Base-by-base conservation (phyloP, 1,140 invertebrate genomes). In the Drosophila varians region DNA sequence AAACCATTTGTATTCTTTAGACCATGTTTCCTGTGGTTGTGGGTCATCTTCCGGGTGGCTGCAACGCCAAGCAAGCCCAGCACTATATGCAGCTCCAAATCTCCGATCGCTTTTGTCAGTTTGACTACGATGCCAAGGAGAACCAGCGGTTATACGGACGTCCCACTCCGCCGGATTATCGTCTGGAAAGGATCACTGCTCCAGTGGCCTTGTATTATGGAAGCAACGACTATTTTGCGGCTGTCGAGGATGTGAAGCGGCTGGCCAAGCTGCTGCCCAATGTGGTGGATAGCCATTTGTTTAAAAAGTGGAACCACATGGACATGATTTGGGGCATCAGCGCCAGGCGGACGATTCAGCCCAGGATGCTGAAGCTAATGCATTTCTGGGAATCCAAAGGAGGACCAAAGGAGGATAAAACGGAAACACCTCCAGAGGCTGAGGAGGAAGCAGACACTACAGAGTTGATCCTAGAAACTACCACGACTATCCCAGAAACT, bases 141-240 rank as follows among this genome's bases (percentile, higher is more conserved):
- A 94, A 94, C 79, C 74, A 91, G 16, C 69, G 80, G n/a, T 65
- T 82, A 0, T 94, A 94, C 60, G 90, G 91, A 0, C 87, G 77
- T 23, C 3, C 66, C 0, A 86, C 49, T 11, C 93, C 94, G 9
- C 93, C 93, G 1, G 70, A 89, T 0, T 96, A 96, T 77, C 74
- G 93, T 49, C 61, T 95, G 0, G 79, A 86, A 1, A 93, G 92
- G 19, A 91, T 96, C 1, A 93, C 90, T 0, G 91, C 93, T 0
- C 94, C 95, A 0, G 92, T 96, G 1, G 94, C 93, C 19, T 74
- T 97, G 3, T 95, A 95, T 83, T 96, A 94, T 71, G 93, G 94
- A 9, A 92, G 93, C 23, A 95, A 95, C 66, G 96, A 97, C 82
- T 94, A 93, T 66, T 84, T 97, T 0, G 93, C 92, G 2, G 91